These are phyloP conservation scores for Phyllostomus hastatus DNA, from an alignment of 2,113 vertebrate species.

Conservation along the genomic window DNA sequence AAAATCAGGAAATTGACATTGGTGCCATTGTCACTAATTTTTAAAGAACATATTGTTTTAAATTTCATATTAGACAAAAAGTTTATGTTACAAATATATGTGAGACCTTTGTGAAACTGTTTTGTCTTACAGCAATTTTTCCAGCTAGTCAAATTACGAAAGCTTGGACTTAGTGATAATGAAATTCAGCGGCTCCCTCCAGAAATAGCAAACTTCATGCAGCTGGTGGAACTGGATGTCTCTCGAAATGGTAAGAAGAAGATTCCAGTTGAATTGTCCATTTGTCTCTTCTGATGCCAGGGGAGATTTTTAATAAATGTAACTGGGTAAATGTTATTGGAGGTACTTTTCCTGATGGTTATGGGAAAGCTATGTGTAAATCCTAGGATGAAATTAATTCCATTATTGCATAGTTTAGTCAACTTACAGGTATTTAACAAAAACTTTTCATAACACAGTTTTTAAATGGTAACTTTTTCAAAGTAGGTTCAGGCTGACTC, in stretches of 20 bases:
- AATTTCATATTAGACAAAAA: not conserved
- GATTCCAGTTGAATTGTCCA: not conserved
- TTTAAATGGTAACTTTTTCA: not conserved
- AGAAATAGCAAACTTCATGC: slow-evolving; percentile 98
- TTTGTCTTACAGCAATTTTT: slow-evolving; percentile 93
- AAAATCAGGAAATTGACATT: not conserved
- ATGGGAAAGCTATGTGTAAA: not conserved
- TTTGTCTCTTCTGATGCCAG: not conserved
- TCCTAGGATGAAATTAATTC: not conserved
- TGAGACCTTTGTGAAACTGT: slow-evolving; percentile 48
- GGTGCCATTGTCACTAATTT: not conserved
- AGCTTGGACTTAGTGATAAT: slow-evolving; percentile 97
- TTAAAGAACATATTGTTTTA: not conserved
- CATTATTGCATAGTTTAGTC: not conserved
- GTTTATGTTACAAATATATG: not conserved
- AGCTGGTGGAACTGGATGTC: slow-evolving; percentile 96
- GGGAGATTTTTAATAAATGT: not conserved
- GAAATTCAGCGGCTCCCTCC: slow-evolving; percentile 96
- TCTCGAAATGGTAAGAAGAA: slow-evolving; percentile 93
- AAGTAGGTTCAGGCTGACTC: not conserved
- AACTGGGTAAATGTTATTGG: not conserved
- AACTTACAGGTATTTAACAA: not conserved
- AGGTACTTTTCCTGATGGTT: not conserved
- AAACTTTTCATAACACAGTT: not conserved
- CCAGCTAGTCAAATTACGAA: slow-evolving; percentile 95